phyloP scores from a whole-genome alignment of 2,797 vertebrate species.

The Agapornis canus region DNA sequence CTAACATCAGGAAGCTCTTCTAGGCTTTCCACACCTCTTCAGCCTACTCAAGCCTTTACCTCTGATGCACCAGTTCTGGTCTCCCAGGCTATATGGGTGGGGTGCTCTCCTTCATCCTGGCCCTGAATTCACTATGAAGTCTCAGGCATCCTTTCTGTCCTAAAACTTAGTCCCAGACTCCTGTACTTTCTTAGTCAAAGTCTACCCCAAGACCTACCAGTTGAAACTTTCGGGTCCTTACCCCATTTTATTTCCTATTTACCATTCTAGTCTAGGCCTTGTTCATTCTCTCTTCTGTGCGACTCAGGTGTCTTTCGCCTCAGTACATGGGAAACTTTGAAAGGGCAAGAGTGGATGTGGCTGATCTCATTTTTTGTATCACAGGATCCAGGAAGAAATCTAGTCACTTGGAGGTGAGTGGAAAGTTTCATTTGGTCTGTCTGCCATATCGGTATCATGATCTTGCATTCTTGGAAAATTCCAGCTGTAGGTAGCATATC shows the following conservation, averaged over 20 bases:
- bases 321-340: not conserved
- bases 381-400: not conserved
- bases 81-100: not conserved
- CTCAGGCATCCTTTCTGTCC: not conserved
- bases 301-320: not conserved
- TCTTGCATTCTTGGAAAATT: not conserved
- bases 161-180: not conserved
- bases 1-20: not conserved
- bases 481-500: not conserved
- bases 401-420: not conserved
- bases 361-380: not conserved
- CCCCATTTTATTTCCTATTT: not conserved
- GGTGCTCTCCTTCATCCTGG: accelerated
- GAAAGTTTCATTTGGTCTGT: not conserved
- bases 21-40: not conserved
- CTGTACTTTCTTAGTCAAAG: not conserved
- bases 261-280: not conserved
- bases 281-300: not conserved
- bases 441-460: not conserved
- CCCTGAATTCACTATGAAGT: not conserved
- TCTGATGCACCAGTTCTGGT: accelerated
- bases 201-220: not conserved
- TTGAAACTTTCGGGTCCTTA: not conserved
- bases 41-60: not conserved
- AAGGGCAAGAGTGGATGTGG: not conserved